Evolutionary conservation across 2,888 invertebrate species (phyloP).

Genomic region (Ichneumoninae sp.): DNA sequence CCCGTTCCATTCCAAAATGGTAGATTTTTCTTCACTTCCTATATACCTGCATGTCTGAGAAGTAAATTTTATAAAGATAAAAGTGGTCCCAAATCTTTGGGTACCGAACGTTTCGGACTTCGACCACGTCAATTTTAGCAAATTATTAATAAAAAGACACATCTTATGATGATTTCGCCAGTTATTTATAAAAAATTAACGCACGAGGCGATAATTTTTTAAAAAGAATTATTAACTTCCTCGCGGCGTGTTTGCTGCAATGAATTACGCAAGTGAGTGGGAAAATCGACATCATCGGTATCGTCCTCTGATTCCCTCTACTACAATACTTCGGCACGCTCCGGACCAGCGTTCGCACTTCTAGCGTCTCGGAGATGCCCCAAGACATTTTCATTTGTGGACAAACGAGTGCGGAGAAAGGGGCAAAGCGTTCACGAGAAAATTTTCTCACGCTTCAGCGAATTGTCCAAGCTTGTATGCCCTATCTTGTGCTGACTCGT

Average conservation of each 20-base stretch:
- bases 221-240: neutral
- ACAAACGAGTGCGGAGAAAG: slow-evolving; percentile 24
- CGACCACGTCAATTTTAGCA: too few relatives aligned
- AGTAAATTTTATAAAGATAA: too few relatives aligned
- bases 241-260: neutral
- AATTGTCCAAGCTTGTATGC: slow-evolving; percentile 6
- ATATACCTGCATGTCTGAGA: too few relatives aligned
- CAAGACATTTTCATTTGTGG: slow-evolving; percentile 58
- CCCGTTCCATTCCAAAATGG: too few relatives aligned
- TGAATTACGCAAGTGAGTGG: neutral
- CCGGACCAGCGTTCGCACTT: neutral
- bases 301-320: neutral
- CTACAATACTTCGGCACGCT: neutral
- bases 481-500: slow-evolving; percentile 55
- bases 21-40: too few relatives aligned
- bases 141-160: too few relatives aligned
- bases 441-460: slow-evolving; percentile 52
- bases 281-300: neutral
- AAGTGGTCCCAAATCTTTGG: too few relatives aligned
- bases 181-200: too few relatives aligned
- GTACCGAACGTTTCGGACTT: too few relatives aligned
- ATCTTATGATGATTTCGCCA: too few relatives aligned
- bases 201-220: too few relatives aligned
- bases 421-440: slow-evolving; percentile 38
- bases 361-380: neutral